Evolutionary conservation across 2,888 invertebrate species (phyloP).

Genomic region (Amblyjoppa fuscipennis): DNA sequence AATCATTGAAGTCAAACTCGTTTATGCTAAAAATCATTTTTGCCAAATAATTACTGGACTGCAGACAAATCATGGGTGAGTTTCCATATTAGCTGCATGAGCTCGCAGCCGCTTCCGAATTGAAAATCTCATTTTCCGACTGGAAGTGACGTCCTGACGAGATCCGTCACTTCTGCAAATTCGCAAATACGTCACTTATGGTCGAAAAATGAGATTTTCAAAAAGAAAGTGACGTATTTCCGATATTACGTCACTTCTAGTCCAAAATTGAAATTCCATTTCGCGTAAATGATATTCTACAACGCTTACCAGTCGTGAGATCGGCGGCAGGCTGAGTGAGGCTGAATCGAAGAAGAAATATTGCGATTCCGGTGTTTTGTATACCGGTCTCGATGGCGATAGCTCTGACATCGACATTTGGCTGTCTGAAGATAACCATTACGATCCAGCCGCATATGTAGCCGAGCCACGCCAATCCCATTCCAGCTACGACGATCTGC

Average conservation of each 20-base stretch:
- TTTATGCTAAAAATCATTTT: neutral
- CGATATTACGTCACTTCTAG: too few relatives aligned
- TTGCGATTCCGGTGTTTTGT: constrained; percentile 97
- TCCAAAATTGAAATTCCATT: neutral
- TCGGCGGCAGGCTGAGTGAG: constrained; percentile 95
- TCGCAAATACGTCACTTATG: too few relatives aligned
- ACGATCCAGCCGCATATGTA: constrained; percentile 90
- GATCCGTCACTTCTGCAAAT: too few relatives aligned
- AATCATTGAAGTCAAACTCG: constrained; percentile 4
- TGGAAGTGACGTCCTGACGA: too few relatives aligned
- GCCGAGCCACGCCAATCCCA: constrained; percentile 94
- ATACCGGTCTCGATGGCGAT: constrained; percentile 97
- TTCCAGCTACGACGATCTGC: constrained; percentile 92
- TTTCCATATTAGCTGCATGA: too few relatives aligned
- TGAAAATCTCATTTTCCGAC: too few relatives aligned
- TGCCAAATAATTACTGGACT: too few relatives aligned
- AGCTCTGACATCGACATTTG: constrained; percentile 91
- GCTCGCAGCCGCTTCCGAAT: too few relatives aligned
- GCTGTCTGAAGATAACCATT: constrained; percentile 88
- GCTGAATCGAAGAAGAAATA: constrained; percentile 93
- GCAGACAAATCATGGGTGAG: too few relatives aligned
- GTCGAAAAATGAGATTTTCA: too few relatives aligned
- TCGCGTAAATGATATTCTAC: neutral
- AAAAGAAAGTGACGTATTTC: too few relatives aligned
- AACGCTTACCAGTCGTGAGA: constrained; percentile 91